A percentile compares a stretch with the other conserved stretches of the same genome.
Evolutionary conservation across 2,888 invertebrate species (phyloP).

Genomic region (Nomada lathburiana): DNA sequence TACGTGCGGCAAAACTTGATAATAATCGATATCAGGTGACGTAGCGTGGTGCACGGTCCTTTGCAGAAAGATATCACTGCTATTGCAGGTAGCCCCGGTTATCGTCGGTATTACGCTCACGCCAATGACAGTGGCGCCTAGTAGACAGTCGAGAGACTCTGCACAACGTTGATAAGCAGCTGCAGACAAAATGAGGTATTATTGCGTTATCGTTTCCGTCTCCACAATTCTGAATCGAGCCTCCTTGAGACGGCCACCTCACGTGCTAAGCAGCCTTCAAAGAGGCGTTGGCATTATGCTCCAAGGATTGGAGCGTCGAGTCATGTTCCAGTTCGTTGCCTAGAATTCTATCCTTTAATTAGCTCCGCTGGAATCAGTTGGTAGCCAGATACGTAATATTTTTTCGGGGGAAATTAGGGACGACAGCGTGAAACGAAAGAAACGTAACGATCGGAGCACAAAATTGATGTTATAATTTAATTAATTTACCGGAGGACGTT

Average conservation of each 20-base stretch:
- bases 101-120: no score
- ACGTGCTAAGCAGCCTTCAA: not conserved
- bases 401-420: not conserved
- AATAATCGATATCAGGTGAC: no score
- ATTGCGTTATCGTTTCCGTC: conserved; percentile 65
- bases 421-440: not conserved
- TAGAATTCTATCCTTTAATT: conserved; percentile 40
- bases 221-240: conserved; percentile 52
- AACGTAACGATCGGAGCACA: not conserved
- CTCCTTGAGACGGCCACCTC: conserved; percentile 37
- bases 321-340: conserved; percentile 9
- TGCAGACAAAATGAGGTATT: conserved; percentile 65
- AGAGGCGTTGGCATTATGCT: conserved; percentile 47
- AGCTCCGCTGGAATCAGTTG: conserved; percentile 9
- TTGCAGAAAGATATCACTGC: no score
- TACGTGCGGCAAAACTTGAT: no score
- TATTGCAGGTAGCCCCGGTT: no score
- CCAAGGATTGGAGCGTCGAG: conserved; percentile 25
- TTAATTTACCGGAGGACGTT: no score
- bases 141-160: conserved; percentile 47
- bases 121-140: no score
- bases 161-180: conserved; percentile 64
- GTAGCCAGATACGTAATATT: not conserved
- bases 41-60: no score
- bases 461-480: not conserved